Base-by-base conservation (phyloP, 1,140 invertebrate species). In the Microvelia longipes region DNA sequence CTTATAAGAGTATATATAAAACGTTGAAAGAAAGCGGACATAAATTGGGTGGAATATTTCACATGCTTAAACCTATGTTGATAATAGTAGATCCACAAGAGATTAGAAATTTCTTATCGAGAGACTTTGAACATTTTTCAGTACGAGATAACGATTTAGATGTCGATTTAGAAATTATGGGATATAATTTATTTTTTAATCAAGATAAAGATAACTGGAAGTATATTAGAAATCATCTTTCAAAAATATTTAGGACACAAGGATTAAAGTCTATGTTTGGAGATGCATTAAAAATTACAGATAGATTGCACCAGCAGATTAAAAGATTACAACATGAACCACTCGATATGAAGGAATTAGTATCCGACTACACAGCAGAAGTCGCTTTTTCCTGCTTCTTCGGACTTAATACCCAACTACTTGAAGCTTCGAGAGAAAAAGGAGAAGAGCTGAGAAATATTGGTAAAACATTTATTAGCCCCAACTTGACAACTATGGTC, bases 371-470 rank as follows among this genome's bases (percentile, higher is more conserved):
- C 71, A 82, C 83, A 0, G 85, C 85, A 68, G 86, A 87, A 75
- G 80, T 85, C 0, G 84, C 86, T n/a, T 84, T 82, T 0, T 83
- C 78, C 28, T 82, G 84, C 60, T 84, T 83, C 13, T 85, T 86
- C 74, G 85, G 85, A 0, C 78, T 86, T 11, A 81, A 85, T 25
- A 83, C 82, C 70, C 82, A 84, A 66, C 81, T 83, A n/a, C 78
- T 85, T 11, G 75, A 78, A 69, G 79, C 63, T 5, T 50, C 35
- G 19, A 50, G 35, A 50, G 35, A 50, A 50, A 50, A 50, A 50
- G 35, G 35, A 50, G 35, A 50, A 19, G 35, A 50, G 19, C 19
- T 50, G 19, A 50, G 35, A 50, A 50, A 50, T 50, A 50, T 50
- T 50, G 35, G 35, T 5, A 50, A 50, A 50, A 50, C 35, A 11